A percentile compares a stretch with the other conserved stretches of the same genome.
These are phyloP conservation scores for Cephonodes hylas DNA, from an alignment of 2,888 invertebrate genomes.

Conservation along the genomic window DNA sequence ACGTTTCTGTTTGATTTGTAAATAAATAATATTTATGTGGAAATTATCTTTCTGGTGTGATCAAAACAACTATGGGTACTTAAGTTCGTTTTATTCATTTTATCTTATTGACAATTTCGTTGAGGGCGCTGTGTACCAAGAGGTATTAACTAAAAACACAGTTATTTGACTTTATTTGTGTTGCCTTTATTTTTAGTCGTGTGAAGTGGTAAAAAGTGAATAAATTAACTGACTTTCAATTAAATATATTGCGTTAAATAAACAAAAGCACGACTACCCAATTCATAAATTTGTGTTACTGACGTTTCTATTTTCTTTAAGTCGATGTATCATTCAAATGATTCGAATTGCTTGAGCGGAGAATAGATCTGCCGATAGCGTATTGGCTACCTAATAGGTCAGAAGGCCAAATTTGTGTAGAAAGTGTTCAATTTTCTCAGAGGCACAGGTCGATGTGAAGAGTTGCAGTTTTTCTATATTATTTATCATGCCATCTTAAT, in stretches of 20 bases:
- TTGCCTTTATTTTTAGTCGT: too few species aligned
- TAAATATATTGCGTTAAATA: background rate
- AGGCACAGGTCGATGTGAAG: background rate
- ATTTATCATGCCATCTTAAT: too few species aligned
- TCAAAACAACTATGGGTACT: too few species aligned
- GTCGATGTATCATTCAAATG: slow-evolving; percentile 12
- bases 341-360: slow-evolving; percentile 17
- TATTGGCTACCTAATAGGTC: slow-evolving; percentile 19
- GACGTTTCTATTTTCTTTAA: slow-evolving; percentile 2
- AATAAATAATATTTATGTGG: background rate
- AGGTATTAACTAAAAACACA: too few species aligned
- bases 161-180: too few species aligned
- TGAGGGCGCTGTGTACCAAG: too few species aligned
- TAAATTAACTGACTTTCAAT: too few species aligned
- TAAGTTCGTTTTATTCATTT: too few species aligned
- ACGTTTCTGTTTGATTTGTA: background rate
- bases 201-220: too few species aligned
- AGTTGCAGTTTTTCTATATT: background rate
- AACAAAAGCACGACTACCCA: background rate
- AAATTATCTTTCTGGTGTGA: background rate
- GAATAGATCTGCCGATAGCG: slow-evolving; percentile 17
- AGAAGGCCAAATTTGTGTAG: slow-evolving; percentile 19
- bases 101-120: too few species aligned
- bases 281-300: background rate
- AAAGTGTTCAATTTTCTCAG: slow-evolving; percentile 18